Conservation (phyloP, 2,113 vertebrate genomes). For the Stegastes partitus region DNA sequence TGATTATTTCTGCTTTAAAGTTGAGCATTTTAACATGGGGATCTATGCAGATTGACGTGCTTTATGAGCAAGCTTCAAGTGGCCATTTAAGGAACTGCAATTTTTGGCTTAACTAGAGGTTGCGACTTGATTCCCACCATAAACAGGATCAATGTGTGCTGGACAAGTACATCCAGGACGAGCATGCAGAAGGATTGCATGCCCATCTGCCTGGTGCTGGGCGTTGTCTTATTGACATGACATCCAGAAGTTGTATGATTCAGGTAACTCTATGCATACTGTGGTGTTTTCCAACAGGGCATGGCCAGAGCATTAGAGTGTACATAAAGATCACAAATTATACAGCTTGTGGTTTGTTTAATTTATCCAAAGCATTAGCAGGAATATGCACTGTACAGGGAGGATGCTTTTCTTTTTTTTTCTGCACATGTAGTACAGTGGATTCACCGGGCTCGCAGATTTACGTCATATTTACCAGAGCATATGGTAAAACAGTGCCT, state of each 20-base stretch:
- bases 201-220: conserved; percentile 28
- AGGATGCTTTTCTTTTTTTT: conserved; percentile 6
- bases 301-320: conserved; percentile 43
- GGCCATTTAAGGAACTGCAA: too few relatives aligned
- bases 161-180: conserved; percentile 45
- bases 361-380: conserved; percentile 1
- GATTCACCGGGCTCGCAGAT: background rate
- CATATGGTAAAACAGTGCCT: conserved; percentile 11
- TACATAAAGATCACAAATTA: conserved; percentile 24
- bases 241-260: conserved; percentile 12
- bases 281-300: conserved; percentile 67
- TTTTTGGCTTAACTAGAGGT: too few relatives aligned
- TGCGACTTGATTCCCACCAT: too few relatives aligned
- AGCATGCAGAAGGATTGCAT: background rate
- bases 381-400: conserved; percentile 1
- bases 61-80: too few relatives aligned
- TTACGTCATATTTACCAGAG: conserved; percentile 8
- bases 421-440: background rate
- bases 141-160: conserved; percentile 21
- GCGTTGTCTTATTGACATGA: conserved; percentile 59
- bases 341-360: conserved; percentile 20
- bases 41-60: too few relatives aligned
- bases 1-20: too few relatives aligned
- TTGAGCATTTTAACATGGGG: too few relatives aligned
- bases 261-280: background rate